Conservation (phyloP, 37 sponge, comb jelly and placozoan species). For the Dysidea cf. avara region DNA sequence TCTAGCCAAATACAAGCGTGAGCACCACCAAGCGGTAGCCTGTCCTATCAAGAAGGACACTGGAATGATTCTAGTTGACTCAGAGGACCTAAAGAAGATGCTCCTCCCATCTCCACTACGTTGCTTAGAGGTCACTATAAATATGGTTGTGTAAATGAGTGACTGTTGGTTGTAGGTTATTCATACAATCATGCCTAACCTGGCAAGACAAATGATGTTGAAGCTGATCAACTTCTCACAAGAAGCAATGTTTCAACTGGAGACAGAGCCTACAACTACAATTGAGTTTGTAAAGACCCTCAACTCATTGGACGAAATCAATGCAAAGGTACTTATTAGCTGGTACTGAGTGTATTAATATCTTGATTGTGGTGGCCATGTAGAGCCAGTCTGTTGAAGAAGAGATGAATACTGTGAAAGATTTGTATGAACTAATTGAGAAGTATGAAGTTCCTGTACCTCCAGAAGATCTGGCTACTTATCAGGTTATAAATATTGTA, state of each 20-base stretch:
- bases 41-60: slow-evolving; percentile 76
- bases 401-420: slow-evolving; percentile 72
- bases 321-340: slow-evolving; percentile 25
- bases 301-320: slow-evolving; percentile 68
- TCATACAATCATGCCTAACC: slow-evolving; percentile 76
- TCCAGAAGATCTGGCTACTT: slow-evolving; percentile 92
- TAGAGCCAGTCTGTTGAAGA: slow-evolving; percentile 75
- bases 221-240: slow-evolving; percentile 75
- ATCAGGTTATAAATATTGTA: slow-evolving; percentile 70
- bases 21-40: slow-evolving; percentile 73
- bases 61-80: slow-evolving; percentile 85
- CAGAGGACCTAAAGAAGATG: slow-evolving; percentile 63
- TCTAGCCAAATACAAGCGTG: slow-evolving; percentile 75
- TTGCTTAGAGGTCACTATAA: slow-evolving; percentile 70
- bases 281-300: slow-evolving; percentile 88
- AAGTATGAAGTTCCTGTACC: slow-evolving; percentile 87
- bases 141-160: too few relatives aligned
- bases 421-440: slow-evolving; percentile 89
- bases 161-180: slow-evolving; percentile 46
- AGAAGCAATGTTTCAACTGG: slow-evolving; percentile 85
- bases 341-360: not conserved
- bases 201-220: slow-evolving; percentile 81
- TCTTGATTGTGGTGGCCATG: not conserved
- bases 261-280: slow-evolving; percentile 78
- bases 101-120: slow-evolving; percentile 90